Base-by-base conservation (phyloP, 1,140 invertebrate genomes). In the Procambarus virginalis region DNA sequence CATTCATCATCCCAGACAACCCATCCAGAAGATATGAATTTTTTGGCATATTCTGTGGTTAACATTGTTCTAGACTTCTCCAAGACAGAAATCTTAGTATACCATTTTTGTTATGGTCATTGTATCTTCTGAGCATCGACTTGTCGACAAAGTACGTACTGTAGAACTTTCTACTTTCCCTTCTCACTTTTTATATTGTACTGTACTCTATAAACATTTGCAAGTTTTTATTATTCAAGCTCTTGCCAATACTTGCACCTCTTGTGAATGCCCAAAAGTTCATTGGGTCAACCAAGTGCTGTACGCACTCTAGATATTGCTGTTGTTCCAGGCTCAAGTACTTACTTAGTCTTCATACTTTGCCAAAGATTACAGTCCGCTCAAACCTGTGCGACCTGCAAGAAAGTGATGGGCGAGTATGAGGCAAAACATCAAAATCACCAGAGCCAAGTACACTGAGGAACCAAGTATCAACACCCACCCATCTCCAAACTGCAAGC, bases 341-440 rank as follows among this genome's bases (percentile, higher is more conserved):
- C 17, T 58, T 55, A 34, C 49, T 81, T 45, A 34, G 49, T 88
- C 86, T 81, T 81, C 86, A 88, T 70, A 58, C 9, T 45, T 75
- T 73, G 64, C 86, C 86, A 55, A 55, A 58, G 70, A 73, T 77
- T 76, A 34, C 34, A 55, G 86, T 73, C 51, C n/a, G 14, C 86
- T 81, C 78, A 75, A 64, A 82, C 86, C 70, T 88, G 86, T 88
- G 64, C 86, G 70, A 88, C 86, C 86, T 88, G 86, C 55, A 86
- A 86, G 73, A 88, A 81, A 88, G 86, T 88, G 79, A 81, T 88
- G 86, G 73, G 48, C 78, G 64, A 81, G 51, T 88, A 88, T 55
- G 68, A 88, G 86, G 64, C 20, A 34, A 22, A n/a, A 70, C 17
- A 70, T 70, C 68, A 70, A 22, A 17, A 70, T 70, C 22, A 70